Base-by-base conservation (phyloP, 2,113 vertebrate genomes). In the Maccullochella peelii region DNA sequence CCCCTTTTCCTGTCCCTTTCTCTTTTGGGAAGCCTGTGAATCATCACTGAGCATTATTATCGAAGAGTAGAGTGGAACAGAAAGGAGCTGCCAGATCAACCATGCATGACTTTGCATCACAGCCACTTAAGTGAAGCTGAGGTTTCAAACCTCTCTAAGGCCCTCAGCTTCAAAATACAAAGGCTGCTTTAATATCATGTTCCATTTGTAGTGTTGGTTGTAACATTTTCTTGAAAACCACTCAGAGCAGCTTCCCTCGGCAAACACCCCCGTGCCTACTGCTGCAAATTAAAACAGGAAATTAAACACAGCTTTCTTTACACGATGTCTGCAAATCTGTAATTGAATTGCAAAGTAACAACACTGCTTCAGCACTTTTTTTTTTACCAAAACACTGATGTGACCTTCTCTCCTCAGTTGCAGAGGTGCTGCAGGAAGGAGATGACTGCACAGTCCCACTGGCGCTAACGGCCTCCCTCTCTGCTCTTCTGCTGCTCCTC, bases 351-450 rank as follows among this genome's bases (percentile, higher is more conserved):
- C 62, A 79, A 40, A 38, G 27, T 66, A 27, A 73, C 62, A 68
- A 27, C 54, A 47, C 30, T 42, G 54, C 77, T 82, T 80, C 68
- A 70, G 10, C 74, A 44, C 6, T 63, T 79, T 82, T 63, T 79
- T 82, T 42, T 86, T 67, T 8, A 38, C 59, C 42, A 12, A 76
- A 79, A 77, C 57, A 70, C 55, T 23, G 68, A 75, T 42, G 85
- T 84, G 77, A 86, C 84, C 68, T 88, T 87, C 47, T 80, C 27
- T 82, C 47, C 62, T 76, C 80, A 95, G 95, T 94, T 65, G 82
- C 91, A 21, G 89, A 94, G 84, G 85, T 93, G 88, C 27, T 88
- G 72, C 73, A 87, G 36, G 86, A 86, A 16, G 82, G 2, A n/a
- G 61, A 74, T 0, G 76, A 86, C 90, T 85, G 89, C 74, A 90